phyloP scores from a whole-genome alignment of 2,113 vertebrate genomes.

The Catharus bicknelli region DNA sequence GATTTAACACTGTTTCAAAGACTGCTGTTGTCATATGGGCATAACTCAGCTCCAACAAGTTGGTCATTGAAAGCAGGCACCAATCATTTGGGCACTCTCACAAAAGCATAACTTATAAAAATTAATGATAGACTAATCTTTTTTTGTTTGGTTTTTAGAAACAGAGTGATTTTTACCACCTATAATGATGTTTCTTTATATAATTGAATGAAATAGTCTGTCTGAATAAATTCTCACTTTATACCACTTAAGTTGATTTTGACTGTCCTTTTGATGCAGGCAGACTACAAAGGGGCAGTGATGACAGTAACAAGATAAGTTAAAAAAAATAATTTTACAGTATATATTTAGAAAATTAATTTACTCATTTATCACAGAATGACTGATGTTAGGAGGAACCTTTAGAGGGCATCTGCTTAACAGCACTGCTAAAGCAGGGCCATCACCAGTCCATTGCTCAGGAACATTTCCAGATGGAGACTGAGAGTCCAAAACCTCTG shows the following conservation, averaged over 20 bases:
- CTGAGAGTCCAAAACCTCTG: not conserved
- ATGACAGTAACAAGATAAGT: not conserved
- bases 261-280: not conserved
- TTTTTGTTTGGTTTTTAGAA: not conserved
- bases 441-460: not conserved
- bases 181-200: not conserved
- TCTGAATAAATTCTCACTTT: not conserved
- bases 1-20: not conserved
- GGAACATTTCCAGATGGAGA: accelerated
- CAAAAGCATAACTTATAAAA: not conserved
- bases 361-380: not conserved
- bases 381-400: not conserved
- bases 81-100: not conserved
- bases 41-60: not conserved
- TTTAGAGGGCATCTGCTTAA: not conserved
- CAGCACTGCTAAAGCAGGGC: not conserved
- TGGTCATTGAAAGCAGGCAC: not conserved
- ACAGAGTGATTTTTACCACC: not conserved
- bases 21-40: accelerated
- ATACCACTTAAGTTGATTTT: not conserved
- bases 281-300: not conserved
- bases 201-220: not conserved
- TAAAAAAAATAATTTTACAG: not conserved
- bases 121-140: not conserved
- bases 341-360: not conserved